Percentiles rank a stretch among this genome's conserved stretches.
phyloP scores from a whole-genome alignment of 1,140 invertebrate species.

The Leptoteleia sp. region DNA sequence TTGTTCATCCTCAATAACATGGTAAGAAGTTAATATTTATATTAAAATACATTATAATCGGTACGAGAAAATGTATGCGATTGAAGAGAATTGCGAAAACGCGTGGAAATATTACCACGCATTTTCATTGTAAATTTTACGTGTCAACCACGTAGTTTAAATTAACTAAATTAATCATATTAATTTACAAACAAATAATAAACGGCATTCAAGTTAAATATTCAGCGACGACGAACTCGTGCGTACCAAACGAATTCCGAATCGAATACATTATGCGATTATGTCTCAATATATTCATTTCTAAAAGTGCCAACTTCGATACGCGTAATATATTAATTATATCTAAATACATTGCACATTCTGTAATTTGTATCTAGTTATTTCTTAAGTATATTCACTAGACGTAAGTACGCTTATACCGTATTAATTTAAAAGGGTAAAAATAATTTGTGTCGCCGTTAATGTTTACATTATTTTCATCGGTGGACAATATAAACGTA shows the following conservation, averaged over 20 bases:
- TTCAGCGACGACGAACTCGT: not conserved
- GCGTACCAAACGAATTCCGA: not conserved
- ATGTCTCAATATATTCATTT: conserved; percentile 15
- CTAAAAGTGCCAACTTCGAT: conserved; percentile 31
- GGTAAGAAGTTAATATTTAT: conserved; percentile 28
- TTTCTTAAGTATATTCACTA: conserved; percentile 29
- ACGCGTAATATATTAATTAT: conserved; percentile 22
- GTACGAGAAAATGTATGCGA: conserved; percentile 23
- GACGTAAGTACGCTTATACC: conserved; percentile 50
- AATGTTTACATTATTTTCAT: conserved; percentile 2
- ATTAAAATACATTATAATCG: conserved; percentile 44
- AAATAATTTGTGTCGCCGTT: conserved; percentile 14
- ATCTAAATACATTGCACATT: conserved; percentile 56
- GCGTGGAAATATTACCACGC: too few species aligned
- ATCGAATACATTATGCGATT: conserved; percentile 8
- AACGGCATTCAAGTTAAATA: conserved; percentile 29
- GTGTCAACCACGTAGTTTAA: too few species aligned
- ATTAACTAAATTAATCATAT: not conserved
- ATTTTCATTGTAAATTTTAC: too few species aligned
- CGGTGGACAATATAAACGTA: conserved; percentile 43
- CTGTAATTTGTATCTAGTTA: conserved; percentile 50
- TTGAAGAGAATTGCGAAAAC: conserved; percentile 7
- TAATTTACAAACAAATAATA: conserved; percentile 17
- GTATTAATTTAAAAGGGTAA: conserved; percentile 22
- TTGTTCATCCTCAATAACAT: conserved; percentile 42